Evolutionary conservation across 2,113 vertebrate genomes (phyloP), one percentile per base, ranked within the genome.

Genomic region (Romanogobio albipinnatus): DNA sequence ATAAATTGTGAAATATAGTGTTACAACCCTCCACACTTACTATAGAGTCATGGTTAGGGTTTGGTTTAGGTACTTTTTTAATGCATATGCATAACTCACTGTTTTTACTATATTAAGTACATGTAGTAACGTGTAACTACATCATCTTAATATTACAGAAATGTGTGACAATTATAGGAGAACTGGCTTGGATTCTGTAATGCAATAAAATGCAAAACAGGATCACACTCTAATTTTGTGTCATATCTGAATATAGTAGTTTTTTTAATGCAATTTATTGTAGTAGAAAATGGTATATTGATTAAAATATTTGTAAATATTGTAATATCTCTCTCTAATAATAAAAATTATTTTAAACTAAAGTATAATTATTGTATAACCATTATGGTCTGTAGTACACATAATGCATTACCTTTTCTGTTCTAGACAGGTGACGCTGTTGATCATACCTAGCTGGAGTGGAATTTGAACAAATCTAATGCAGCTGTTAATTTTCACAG

Each of bases 391-490:
- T 49, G 39, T 39, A 39, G 6, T 56, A 58, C 19, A n/a, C 17
- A 36, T 39, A n/a, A 56, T 58, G 39, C 75, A 39, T 39, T 73
- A 24, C 2, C 5, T 4, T 77, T 58, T 43, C 51, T 58, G 53
- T n/a, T 39, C n/a, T 5, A 73, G 70, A 26, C 53, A 77, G 75
- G 33, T 77, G 33, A 77, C 51, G 29, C 10, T 36, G 53, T 59
- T 77, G 76, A 39, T 77, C 33, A 59, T 59, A 58, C 51, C 75
- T 77, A 39, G 26, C 17, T 43, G 19, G 29, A 59, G 33, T 39
- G 53, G 33, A 59, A 77, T n/a, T 22, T 58, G 33, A 77, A 77
- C 29, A 59, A 59, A 77, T 43, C 53, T n/a, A 77, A 77, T 36
- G 33, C 76, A 77, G 76, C 29, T 43, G 33, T 43, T 36, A 11